A percentile compares a stretch with the other conserved stretches of the same genome.
Evolutionary conservation across 2,113 vertebrate genomes (phyloP).

Genomic region (Etheostoma cragini): DNA sequence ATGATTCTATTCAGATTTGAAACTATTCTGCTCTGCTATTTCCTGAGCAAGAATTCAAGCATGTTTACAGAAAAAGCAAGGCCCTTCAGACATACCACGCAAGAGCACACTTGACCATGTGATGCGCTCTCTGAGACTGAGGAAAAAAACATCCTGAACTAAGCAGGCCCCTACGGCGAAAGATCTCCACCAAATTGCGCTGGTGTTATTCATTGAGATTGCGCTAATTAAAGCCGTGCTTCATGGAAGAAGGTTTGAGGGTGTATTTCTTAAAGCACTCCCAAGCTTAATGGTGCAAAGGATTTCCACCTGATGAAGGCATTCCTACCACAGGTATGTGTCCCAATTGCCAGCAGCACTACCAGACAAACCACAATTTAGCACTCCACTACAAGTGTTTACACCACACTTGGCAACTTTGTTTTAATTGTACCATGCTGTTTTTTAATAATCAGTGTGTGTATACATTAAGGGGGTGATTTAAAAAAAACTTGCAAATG

Average conservation of each 20-base stretch:
- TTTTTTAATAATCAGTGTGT: constrained; percentile 42
- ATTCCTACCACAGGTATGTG: constrained; percentile 64
- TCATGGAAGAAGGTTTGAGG: constrained; percentile 23
- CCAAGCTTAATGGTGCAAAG: constrained; percentile 63
- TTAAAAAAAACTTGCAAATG: constrained; percentile 42
- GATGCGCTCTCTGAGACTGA: constrained; percentile 49
- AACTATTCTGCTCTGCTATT: constrained; percentile 20
- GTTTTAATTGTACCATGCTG: constrained; percentile 22
- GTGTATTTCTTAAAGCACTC: constrained; percentile 63
- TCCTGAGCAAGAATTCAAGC: constrained; percentile 51
- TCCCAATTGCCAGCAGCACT: constrained; percentile 47
- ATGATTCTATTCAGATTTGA: constrained; percentile 39
- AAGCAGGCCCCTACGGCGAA: constrained; percentile 18
- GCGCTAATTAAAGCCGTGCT: constrained; percentile 73
- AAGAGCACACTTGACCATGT: constrained; percentile 52
- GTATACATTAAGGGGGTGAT: constrained; percentile 42
- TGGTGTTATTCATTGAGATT: constrained; percentile 65
- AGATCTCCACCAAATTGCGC: constrained; percentile 54
- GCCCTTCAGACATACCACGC: constrained; percentile 34
- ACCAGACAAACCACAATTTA: constrained; percentile 61
- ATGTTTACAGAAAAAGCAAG: constrained; percentile 66
- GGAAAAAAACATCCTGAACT: constrained; percentile 56
- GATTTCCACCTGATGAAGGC: constrained; percentile 66
- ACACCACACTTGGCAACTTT: constrained; percentile 46
- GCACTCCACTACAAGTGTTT: constrained; percentile 63